phyloP scores from a whole-genome alignment of 2,888 invertebrate species.

The Rotaria macrura region DNA sequence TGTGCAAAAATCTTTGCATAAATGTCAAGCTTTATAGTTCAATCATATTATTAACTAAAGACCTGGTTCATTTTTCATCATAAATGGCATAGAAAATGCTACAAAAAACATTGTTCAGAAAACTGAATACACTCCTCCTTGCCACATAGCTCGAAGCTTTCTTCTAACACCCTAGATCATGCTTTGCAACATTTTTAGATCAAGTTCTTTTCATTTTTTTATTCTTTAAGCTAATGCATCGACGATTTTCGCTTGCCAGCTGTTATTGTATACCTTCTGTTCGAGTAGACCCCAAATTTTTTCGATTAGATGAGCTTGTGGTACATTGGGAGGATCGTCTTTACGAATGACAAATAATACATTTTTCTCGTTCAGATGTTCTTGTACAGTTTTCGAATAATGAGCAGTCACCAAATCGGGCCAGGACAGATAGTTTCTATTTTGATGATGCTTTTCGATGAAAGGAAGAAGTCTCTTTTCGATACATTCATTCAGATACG shows the following conservation, averaged over 20 bases:
- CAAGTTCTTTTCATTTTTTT: neutral
- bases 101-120: neutral
- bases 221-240: neutral
- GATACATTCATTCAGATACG: neutral
- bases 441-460: neutral
- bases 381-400: too few relatives aligned
- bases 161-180: neutral
- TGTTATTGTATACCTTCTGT: neutral
- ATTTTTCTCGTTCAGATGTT: too few relatives aligned
- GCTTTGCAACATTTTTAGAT: neutral
- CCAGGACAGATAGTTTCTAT: neutral
- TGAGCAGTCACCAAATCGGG: neutral
- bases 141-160: conserved; percentile 9
- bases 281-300: neutral
- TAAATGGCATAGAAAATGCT: neutral
- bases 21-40: neutral
- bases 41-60: neutral
- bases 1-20: neutral
- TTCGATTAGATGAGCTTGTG: conserved; percentile 13
- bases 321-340: neutral
- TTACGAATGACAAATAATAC: too few relatives aligned
- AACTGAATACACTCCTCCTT: neutral
- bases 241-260: neutral
- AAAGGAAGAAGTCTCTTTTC: neutral
- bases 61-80: neutral